Conservation (phyloP, 2,888 invertebrate species). For the Eutolmus rufibarbis region DNA sequence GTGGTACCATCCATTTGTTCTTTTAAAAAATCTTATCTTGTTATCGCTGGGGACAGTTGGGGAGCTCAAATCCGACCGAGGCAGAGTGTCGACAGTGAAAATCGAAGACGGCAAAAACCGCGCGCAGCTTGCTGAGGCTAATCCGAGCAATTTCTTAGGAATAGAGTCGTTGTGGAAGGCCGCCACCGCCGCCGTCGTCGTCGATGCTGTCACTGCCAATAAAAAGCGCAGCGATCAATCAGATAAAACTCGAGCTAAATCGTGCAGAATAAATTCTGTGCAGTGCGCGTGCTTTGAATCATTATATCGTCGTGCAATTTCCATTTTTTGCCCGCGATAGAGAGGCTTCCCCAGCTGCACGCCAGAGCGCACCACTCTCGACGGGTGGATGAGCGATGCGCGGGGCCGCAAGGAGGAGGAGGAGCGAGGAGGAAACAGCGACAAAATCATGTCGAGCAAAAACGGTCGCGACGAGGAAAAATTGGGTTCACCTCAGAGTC, state of each 20-base stretch:
- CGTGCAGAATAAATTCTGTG: constrained; percentile 38
- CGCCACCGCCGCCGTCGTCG: neutral
- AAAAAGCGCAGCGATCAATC: constrained; percentile 37
- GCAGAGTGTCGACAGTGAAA: neutral
- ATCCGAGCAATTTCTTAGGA: constrained; percentile 29
- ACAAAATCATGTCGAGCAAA: neutral
- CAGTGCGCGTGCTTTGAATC: constrained; percentile 38
- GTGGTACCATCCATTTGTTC: constrained; percentile 1
- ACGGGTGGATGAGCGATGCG: neutral
- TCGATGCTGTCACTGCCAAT: constrained; percentile 32
- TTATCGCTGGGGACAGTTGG: neutral
- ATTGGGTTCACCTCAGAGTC: neutral
- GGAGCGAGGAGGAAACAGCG: neutral
- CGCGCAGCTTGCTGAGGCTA: neutral
- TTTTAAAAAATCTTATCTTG: neutral
- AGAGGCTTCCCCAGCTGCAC: neutral
- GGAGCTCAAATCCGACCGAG: neutral
- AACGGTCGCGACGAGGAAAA: neutral
- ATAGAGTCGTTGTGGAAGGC: constrained; percentile 36
- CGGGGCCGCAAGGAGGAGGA: neutral
- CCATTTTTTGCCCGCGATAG: neutral
- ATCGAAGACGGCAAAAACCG: neutral
- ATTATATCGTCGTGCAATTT: constrained; percentile 33
- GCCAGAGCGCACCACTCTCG: too few relatives aligned
- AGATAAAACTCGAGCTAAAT: constrained; percentile 31